A percentile compares a stretch with the other conserved stretches of the same genome.
Evolutionary conservation across 2,888 invertebrate genomes (phyloP).

Genomic region (Autographa pulchrina): DNA sequence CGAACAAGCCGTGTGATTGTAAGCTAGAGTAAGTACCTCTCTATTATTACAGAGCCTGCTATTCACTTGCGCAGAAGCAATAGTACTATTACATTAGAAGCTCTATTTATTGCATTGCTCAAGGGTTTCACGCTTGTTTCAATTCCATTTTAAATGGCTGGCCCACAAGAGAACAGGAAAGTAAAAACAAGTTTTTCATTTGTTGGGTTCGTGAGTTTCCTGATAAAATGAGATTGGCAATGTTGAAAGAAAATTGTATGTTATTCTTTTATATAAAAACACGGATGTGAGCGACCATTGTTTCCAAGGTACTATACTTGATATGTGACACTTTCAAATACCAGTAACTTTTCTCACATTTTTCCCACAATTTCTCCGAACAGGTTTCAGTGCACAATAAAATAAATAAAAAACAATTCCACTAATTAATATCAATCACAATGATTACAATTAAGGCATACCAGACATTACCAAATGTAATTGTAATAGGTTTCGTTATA

Average conservation of each 20-base stretch:
- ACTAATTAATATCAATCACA: slow-evolving; percentile 47
- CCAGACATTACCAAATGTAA: slow-evolving; percentile 54
- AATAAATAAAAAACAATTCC: slow-evolving; percentile 22
- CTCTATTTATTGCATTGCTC: background rate
- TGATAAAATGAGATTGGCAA: background rate
- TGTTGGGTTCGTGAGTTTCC: background rate
- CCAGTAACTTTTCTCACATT: slow-evolving; percentile 19
- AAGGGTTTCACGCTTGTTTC: background rate
- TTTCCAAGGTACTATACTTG: slow-evolving; percentile 3
- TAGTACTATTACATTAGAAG: background rate
- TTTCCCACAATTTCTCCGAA: slow-evolving; percentile 55
- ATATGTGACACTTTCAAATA: slow-evolving; percentile 21
- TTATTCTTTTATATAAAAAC: background rate
- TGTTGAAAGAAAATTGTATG: background rate
- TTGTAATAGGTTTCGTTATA: slow-evolving; percentile 54
- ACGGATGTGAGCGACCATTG: background rate
- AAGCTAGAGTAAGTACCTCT: slow-evolving; percentile 35
- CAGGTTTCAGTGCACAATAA: slow-evolving; percentile 14
- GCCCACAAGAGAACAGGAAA: background rate
- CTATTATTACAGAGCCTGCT: slow-evolving; percentile 29
- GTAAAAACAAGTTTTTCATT: background rate
- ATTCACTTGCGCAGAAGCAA: slow-evolving; percentile 20
- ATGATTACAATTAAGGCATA: slow-evolving; percentile 54
- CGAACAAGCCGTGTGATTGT: slow-evolving; percentile 48
- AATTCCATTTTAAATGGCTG: background rate